Evolutionary conservation across 2,797 vertebrate genomes (phyloP), one percentile per base, ranked within the genome.

Genomic region (Synaphobranchus kaupii): DNA sequence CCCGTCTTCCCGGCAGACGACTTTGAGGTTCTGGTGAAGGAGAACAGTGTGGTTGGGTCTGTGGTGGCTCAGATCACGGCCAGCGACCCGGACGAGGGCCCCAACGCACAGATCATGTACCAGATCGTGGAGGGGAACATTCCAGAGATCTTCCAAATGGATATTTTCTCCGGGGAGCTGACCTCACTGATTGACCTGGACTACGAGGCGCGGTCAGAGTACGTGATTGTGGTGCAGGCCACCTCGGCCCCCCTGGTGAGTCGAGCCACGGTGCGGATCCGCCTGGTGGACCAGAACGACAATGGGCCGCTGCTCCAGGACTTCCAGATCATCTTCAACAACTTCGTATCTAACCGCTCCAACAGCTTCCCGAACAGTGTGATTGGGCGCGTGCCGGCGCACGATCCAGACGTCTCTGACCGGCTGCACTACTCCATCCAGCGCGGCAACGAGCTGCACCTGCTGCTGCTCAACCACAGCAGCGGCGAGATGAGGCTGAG

Each of bases 261-360:
- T 93, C 96, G 99, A 58, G 99, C 99, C 88, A 99, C 98, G 0
- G 96, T 99, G n/a, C 96, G 97, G 1, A 97, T 99, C 91, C 94
- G 96, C 84, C 94, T 99, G 54, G 94, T 99, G 88, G 99, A 99
- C 94, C 98, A 99, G 95, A 99, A 99, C 0, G 99, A 99, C 95
- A 99, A 99, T 90, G 95, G 95, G 58, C 99, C 99, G 1, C 93
- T 98, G 87, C 95, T 99, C 88, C 97, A 97, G 92, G 98, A 99
- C 93, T 99, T 99, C 92, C 98, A 99, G 95, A 99, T 99, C 66
- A 97, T 99, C 85, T 99, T 99, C 95, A 99, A 99, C 94, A 99
- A 99, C 94, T 99, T 99, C 0, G 97, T 99, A 28, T 99, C 99
- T 54, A 99, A 99, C 91, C 98, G 96, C 15, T 99, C 98, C 73